Percentiles rank a stretch among this genome's conserved stretches.
phyloP scores from a whole-genome alignment of 2,888 invertebrate species.

The Dyspetes luteomarginatus region DNA sequence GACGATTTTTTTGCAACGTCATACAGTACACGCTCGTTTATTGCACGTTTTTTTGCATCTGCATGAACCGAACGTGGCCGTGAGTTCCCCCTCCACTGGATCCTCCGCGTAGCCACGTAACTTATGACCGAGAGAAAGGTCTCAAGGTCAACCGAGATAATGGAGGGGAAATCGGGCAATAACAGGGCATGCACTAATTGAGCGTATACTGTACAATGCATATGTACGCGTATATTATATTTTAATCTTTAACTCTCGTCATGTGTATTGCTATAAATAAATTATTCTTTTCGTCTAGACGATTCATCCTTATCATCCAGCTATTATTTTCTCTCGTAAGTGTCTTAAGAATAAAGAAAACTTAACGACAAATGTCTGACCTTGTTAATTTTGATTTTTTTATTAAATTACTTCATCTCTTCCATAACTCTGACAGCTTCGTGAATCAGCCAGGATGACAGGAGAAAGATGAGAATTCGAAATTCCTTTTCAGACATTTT shows the following conservation, averaged over 20 bases:
- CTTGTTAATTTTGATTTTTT: background rate
- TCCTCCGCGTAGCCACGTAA: too few relatives aligned
- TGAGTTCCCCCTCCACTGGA: too few relatives aligned
- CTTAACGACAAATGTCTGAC: constrained; percentile 1
- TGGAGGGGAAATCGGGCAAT: background rate
- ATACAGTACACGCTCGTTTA: too few relatives aligned
- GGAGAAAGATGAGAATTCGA: constrained; percentile 71
- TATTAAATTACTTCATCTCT: constrained; percentile 59
- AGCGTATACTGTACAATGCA: constrained; percentile 3
- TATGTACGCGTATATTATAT: too few relatives aligned
- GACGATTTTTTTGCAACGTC: background rate
- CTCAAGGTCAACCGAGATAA: background rate
- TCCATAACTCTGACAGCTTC: constrained; percentile 73
- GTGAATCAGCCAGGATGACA: constrained; percentile 76
- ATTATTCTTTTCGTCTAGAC: constrained; percentile 50
- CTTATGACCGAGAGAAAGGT: too few relatives aligned
- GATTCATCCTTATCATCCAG: background rate
- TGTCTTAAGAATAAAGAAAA: constrained; percentile 1
- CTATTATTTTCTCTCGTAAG: background rate
- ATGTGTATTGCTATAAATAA: constrained; percentile 41
- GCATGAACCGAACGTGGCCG: too few relatives aligned
- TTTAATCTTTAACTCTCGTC: constrained; percentile 28
- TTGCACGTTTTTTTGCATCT: too few relatives aligned
- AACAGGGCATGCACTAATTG: background rate
- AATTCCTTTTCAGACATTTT: constrained; percentile 70